Evolutionary conservation across 2,888 invertebrate species (phyloP).

Genomic region (Trissolcus brochymenae): DNA sequence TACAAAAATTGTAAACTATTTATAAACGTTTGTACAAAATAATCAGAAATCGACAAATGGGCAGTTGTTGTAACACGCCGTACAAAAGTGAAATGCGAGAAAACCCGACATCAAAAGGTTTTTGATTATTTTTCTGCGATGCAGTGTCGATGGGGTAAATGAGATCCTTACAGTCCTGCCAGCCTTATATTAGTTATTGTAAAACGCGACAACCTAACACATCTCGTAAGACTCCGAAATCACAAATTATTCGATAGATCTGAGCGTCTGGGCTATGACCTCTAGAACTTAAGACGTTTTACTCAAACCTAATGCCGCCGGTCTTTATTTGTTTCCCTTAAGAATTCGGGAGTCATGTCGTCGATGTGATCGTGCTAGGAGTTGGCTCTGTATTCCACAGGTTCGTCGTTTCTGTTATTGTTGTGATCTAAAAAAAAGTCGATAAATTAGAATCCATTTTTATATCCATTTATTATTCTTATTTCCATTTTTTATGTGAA

Average conservation of each 20-base stretch:
- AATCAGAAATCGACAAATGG: not conserved
- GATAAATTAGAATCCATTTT: not conserved
- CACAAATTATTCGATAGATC: constrained; percentile 56
- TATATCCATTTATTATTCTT: not conserved
- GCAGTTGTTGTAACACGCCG: not conserved
- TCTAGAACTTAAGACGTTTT: constrained; percentile 50
- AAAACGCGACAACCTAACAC: constrained; percentile 53
- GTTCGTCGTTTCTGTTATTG: constrained; percentile 72
- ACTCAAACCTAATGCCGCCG: constrained; percentile 40
- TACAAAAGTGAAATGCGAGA: no score
- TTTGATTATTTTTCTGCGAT: not conserved
- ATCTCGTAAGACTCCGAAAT: constrained; percentile 48
- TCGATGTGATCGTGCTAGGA: constrained; percentile 65
- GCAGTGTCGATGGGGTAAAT: constrained; percentile 1
- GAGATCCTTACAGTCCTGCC: constrained; percentile 55
- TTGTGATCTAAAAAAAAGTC: constrained; percentile 67
- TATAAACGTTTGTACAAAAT: not conserved
- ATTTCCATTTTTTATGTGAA: not conserved
- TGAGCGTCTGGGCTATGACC: constrained; percentile 42
- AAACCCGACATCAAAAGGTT: not conserved
- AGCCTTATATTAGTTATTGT: constrained; percentile 59
- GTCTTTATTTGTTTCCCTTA: constrained; percentile 15
- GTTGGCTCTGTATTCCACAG: constrained; percentile 70
- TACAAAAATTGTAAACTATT: no score
- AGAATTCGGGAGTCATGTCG: constrained; percentile 70